Base-by-base conservation (phyloP, 2,113 vertebrate species). In the Eidolon helvum region DNA sequence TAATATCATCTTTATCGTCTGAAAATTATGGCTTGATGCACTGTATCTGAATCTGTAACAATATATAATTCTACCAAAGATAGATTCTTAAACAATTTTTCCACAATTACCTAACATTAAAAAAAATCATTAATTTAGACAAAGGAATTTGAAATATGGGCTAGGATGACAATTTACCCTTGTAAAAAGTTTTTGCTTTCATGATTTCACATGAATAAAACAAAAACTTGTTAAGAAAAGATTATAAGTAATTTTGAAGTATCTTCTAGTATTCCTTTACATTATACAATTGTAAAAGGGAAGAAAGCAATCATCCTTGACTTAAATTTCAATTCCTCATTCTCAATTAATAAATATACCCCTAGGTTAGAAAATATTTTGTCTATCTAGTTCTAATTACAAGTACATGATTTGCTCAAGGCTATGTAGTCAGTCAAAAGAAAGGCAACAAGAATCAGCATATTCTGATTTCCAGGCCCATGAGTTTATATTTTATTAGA, bases 291-390 rank as follows among this genome's bases (percentile, higher is more conserved):
- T 9, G 50, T 50, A 61, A 95, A 93, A 84, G 6, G 9, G 2
- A 95, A 92, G 71, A 68, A 96, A 40, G 21, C 53, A 91, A 80
- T 61, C 48, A 68, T 5, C 38, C 83, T 74, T 53, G 24, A 82
- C 50, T 92, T 94, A 93, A 89, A 96, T 79, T 91, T 83, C 48
- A 94, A 89, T 85, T 94, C 9, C n/a, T 82, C 75, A 5, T 50
- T 79, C 65, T 80, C 19, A 45, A 79, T 50, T 45, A 92, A 75
- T 82, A 93, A 95, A 91, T 90, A 85, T 33, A 33, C 10, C 10
- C 5, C 19, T 90, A 19, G 50, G 28, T 90, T 57, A 86, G 33
- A 93, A 93, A 96, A 63, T 71, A 90, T 55, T 85, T 93, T 91
- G 9, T 91, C 43, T 84, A 83, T 33, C 15, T 53, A 90, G 33